Conservation (phyloP, 2,113 vertebrate genomes). For the Alethe diademata region DNA sequence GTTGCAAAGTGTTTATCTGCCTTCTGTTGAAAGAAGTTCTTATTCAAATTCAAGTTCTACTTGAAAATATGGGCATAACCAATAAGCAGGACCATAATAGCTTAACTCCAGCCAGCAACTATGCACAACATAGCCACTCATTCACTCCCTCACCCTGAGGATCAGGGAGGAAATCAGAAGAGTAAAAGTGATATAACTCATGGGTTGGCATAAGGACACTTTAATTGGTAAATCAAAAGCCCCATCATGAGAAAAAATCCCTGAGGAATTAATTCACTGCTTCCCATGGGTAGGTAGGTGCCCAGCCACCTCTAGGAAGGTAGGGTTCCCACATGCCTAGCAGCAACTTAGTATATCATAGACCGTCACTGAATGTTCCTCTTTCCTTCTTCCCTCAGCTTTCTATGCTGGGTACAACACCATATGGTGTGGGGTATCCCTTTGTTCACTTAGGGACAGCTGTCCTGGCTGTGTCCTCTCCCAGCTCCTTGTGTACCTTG, state of each 20-base stretch:
- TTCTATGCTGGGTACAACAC: not conserved
- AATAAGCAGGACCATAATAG: not conserved
- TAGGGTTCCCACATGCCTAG: not conserved
- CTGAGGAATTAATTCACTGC: not conserved
- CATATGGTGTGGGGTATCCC: too few relatives aligned
- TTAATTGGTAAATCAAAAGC: not conserved
- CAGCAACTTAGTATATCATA: not conserved
- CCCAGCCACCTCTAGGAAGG: not conserved
- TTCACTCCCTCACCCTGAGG: not conserved
- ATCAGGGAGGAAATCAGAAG: not conserved
- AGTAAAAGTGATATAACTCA: not conserved
- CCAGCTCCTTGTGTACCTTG: rapidly evolving
- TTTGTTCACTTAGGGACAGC: not conserved
- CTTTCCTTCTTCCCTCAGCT: not conserved
- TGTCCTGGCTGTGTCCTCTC: not conserved
- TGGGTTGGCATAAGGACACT: not conserved
- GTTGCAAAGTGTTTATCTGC: not conserved
- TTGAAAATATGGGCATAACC: not conserved
- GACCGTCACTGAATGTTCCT: not conserved
- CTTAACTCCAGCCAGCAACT: not conserved
- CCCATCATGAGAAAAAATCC: not conserved
- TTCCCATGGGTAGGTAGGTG: not conserved
- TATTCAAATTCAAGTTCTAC: not conserved
- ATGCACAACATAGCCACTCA: not conserved
- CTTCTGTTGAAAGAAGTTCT: not conserved